Base-by-base conservation (phyloP, 1,140 invertebrate species). In the Belonocnema kinseyi region DNA sequence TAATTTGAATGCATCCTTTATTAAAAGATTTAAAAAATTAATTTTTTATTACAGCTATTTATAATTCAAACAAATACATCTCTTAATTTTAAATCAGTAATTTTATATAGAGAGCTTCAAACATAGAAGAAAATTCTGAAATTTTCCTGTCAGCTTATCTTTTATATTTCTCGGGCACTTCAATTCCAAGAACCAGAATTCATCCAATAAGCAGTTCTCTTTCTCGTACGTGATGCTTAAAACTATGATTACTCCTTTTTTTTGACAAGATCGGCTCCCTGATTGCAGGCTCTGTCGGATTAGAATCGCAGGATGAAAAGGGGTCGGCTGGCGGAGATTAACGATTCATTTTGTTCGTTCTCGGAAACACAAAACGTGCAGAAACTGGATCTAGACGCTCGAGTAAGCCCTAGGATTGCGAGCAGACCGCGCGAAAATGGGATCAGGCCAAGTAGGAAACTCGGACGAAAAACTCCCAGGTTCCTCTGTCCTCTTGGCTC, bases 361-460 rank as follows among this genome's bases (percentile, higher is more conserved):
- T 21, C 40, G 74, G 61, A 75, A 75, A 75, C 74, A 66, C 61
- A 61, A 75, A 61, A 26, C 40, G 79, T 77, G 77, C 76, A 77
- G 78, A 78, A 81, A 81, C 77, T 79, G 80, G 80, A 83, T 83
- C 79, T 80, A 79, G 80, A 82, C 79, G 82, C 79, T 83, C 77
- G 75, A 77, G 77, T 82, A 85, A 83, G 79, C 84, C 72, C 77
- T 74, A 73, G 78, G 81, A 83, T 83, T 81, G 82, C 53, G 61
- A 80, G 7, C 50, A 73, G 74, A 26, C 33, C 56, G 51, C 70
- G 77, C 51, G 82, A 84, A 85, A 87, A 87, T 85, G 80, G 81
- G 81, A 88, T 87, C 82, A 84, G 71, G 74, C 78, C 80, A 83
- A 85, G 83, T 82, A 81, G 77, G 79, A 81, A 85, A 81, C 54